Conservation (phyloP, 2,113 vertebrate species). For the Podarcis cretensis region DNA sequence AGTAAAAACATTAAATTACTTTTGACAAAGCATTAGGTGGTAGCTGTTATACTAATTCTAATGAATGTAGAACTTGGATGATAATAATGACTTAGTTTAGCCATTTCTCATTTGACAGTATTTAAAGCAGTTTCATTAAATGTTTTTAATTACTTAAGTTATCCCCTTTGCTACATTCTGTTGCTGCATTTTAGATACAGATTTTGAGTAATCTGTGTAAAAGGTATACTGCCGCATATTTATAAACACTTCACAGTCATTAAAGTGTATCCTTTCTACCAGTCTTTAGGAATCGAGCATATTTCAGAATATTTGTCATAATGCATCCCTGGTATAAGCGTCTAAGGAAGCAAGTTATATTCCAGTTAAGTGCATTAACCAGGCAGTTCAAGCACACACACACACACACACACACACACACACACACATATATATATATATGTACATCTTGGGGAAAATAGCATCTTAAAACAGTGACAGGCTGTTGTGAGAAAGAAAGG, state of each 20-base stretch:
- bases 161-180: slow-evolving; percentile 27
- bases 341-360: slow-evolving; percentile 57
- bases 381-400: slow-evolving; percentile 57
- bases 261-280: not conserved
- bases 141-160: slow-evolving; percentile 28
- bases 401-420: not conserved
- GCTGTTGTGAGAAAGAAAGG: slow-evolving; percentile 82
- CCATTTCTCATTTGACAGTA: slow-evolving; percentile 38
- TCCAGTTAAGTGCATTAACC: slow-evolving; percentile 63
- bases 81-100: slow-evolving; percentile 43
- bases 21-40: slow-evolving; percentile 51
- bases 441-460: slow-evolving; percentile 74
- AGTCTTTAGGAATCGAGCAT: slow-evolving; percentile 3
- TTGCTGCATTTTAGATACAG: slow-evolving; percentile 2
- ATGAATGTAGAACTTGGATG: slow-evolving; percentile 46
- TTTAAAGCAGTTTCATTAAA: slow-evolving; percentile 53
- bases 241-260: slow-evolving; percentile 43
- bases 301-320: slow-evolving; percentile 50
- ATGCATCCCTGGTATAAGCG: slow-evolving; percentile 45
- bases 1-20: slow-evolving; percentile 57
- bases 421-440: too few relatives aligned
- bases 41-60: slow-evolving; percentile 61
- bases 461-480: slow-evolving; percentile 79
- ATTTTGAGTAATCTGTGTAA: slow-evolving; percentile 26
- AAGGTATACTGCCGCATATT: slow-evolving; percentile 12